Evolutionary conservation across 1,140 invertebrate species (phyloP).

Genomic region (Physella acuta): DNA sequence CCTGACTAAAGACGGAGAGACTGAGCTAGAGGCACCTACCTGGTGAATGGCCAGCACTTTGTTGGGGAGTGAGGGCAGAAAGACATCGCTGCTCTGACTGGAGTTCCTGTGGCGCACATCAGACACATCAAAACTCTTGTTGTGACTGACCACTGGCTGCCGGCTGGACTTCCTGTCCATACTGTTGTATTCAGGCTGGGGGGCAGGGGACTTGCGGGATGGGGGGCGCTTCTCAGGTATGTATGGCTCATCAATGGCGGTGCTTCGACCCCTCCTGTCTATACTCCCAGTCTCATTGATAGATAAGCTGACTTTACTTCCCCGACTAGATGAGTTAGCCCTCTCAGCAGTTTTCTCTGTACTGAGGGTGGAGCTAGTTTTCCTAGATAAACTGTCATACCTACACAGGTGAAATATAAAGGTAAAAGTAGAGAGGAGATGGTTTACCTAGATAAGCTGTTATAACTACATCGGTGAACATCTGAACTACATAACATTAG

Average conservation of each 20-base stretch:
- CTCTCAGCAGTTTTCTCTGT: neutral
- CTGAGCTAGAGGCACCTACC: too few relatives aligned
- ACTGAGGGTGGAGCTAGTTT: neutral
- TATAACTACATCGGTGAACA: too few relatives aligned
- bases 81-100: constrained; percentile 17
- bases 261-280: constrained; percentile 1
- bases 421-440: neutral
- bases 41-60: too few relatives aligned
- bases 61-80: constrained; percentile 5
- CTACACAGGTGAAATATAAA: neutral
- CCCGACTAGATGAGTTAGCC: too few relatives aligned
- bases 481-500: too few relatives aligned
- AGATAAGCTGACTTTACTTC: neutral
- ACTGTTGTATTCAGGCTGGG: constrained; percentile 12
- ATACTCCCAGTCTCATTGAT: neutral
- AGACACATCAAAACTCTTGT: constrained; percentile 13
- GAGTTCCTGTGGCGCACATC: constrained; percentile 6
- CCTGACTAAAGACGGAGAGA: too few relatives aligned
- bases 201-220: constrained; percentile 10
- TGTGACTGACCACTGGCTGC: neutral
- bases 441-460: neutral
- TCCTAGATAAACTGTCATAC: neutral
- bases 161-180: constrained; percentile 17
- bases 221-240: neutral
- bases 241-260: constrained; percentile 4